Evolutionary conservation across 2,888 invertebrate species (phyloP), one percentile per base, ranked within the genome.

Genomic region (Polydesmus complanatus): DNA sequence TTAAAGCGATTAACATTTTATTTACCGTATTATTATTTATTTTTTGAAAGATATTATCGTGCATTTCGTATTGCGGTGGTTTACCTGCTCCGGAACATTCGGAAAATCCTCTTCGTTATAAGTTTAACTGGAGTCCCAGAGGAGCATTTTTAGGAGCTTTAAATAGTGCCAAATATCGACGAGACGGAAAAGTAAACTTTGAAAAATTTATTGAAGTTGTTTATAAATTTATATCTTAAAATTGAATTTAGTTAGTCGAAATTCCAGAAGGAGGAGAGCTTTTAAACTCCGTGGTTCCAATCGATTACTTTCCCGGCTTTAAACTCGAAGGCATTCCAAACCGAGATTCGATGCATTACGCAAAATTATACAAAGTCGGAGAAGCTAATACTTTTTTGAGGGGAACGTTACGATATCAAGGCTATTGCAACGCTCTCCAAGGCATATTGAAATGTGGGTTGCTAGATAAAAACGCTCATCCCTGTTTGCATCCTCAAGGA

Each of bases 51-150:
- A 82, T 97, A 14, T 90, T 88, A 63, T 95, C 95, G 0, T 98
- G 96, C 71, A 84, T 93, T 0, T 96, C 95, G 0, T 99, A 88
- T 77, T 98, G 98, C 70, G 98, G 98, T 65, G 87, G 98, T 62
- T 76, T 99, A 26, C 98, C 98, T 0, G 96, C 97, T 0, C 97
- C 98, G 0, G 97, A 98, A 74, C 86, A 84, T 72, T 95, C 96
- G 2, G 85, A 88, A 71, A 95, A 97, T 73, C 76, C 79, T 19
- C 71, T 79, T 1, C 68, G 76, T 52, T 76, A 74, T 62, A 93
- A 93, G 72, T 94, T 93, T 75, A 95, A 93, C 18, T 98, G 98
- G 98, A 94, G 89, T 58, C 98, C 98, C 0, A 81, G 89, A 49
- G 95, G 92, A 5, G 95, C 92, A 0, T 77, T 98, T 1, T 78